phyloP scores from a whole-genome alignment of 2,797 vertebrate species.

The Lemur catta region DNA sequence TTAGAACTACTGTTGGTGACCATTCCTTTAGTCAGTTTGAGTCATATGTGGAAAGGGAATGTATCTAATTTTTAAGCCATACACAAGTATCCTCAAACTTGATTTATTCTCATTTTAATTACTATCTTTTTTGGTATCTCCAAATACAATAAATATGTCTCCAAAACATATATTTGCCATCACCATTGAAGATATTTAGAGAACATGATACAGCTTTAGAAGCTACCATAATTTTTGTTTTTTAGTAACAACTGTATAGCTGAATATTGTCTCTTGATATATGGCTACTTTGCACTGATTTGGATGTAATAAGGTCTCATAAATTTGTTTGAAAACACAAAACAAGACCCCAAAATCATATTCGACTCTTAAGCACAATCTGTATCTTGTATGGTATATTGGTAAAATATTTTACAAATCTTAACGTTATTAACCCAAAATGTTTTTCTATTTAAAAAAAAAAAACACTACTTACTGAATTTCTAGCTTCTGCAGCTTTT shows the following conservation, averaged over 20 bases:
- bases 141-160: constrained; percentile 18
- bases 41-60: neutral
- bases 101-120: constrained; percentile 42
- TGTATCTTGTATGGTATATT: neutral
- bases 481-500: constrained; percentile 93
- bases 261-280: neutral
- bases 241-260: neutral
- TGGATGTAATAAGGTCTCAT: neutral
- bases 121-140: neutral
- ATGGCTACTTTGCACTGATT: neutral
- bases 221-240: neutral
- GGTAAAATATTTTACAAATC: constrained; percentile 29
- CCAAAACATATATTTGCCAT: neutral
- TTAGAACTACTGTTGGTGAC: constrained; percentile 33
- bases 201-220: neutral
- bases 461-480: constrained; percentile 88
- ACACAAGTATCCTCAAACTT: constrained; percentile 1
- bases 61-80: constrained; percentile 35
- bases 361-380: neutral
- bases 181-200: constrained; percentile 2
- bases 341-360: neutral
- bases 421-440: constrained; percentile 39
- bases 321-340: constrained; percentile 29
- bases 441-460: neutral
- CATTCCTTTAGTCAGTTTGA: neutral